Conservation (phyloP, 2,888 invertebrate genomes). For the Lochmaea capreae region DNA sequence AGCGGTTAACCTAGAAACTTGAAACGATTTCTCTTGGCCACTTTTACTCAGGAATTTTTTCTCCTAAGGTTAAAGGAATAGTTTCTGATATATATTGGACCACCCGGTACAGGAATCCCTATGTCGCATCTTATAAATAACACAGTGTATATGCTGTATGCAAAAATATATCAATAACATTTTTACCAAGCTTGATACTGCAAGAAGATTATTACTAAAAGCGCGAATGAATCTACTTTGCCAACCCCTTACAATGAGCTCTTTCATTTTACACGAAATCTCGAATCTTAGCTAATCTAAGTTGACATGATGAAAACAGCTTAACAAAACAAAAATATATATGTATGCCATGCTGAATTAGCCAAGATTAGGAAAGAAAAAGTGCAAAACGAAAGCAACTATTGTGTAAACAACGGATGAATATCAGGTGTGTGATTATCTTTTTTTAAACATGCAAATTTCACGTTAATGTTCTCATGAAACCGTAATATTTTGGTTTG, state of each 20-base stretch:
- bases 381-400: conserved; percentile 22
- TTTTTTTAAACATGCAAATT: not conserved
- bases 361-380: conserved; percentile 19
- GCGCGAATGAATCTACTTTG: not conserved
- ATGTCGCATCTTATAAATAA: too few relatives aligned
- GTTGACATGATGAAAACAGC: conserved; percentile 14
- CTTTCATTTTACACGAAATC: conserved; percentile 21
- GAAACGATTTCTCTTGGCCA: too few relatives aligned
- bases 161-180: not conserved
- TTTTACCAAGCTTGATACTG: not conserved
- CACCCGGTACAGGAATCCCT: too few relatives aligned
- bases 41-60: too few relatives aligned
- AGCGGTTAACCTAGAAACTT: too few relatives aligned
- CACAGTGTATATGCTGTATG: too few relatives aligned
- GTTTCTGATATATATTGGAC: too few relatives aligned
- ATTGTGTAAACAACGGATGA: conserved; percentile 13
- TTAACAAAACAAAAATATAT: not conserved
- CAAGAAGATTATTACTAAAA: not conserved
- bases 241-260: conserved; percentile 22
- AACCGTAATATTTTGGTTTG: too few relatives aligned
- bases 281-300: conserved; percentile 21
- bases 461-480: not conserved
- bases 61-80: too few relatives aligned
- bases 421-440: conserved; percentile 1
- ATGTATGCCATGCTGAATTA: conserved; percentile 20